Conservation (phyloP, 2,797 vertebrate genomes). For the Cossypha caffra region DNA sequence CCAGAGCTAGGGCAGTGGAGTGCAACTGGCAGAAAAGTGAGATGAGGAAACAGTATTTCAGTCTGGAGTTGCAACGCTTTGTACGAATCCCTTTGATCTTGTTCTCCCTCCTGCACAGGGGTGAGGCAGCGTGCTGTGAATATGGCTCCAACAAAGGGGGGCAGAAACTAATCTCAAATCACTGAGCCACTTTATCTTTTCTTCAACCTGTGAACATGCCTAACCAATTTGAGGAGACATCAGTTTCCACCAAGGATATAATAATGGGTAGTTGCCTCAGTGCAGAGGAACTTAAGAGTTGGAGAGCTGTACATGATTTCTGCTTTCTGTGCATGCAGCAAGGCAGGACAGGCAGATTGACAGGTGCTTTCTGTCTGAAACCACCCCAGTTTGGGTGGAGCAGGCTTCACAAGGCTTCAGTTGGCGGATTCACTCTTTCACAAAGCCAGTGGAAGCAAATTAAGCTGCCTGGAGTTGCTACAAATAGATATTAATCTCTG, state of each 20-base stretch:
- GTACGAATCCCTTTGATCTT: background rate
- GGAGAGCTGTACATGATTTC: background rate
- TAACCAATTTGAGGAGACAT: background rate
- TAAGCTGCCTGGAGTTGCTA: background rate
- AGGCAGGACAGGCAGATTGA: background rate
- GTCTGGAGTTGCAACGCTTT: background rate
- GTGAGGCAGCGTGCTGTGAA: fast-evolving
- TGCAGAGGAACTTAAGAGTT: background rate
- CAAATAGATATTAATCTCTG: conserved; percentile 6
- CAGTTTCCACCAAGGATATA: background rate
- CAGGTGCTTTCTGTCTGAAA: background rate
- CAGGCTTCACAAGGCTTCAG: background rate
- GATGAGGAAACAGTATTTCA: background rate
- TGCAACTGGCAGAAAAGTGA: background rate
- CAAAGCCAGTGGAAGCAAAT: conserved; percentile 20
- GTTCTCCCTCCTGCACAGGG: background rate
- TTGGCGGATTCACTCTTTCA: background rate
- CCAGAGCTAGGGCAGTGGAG: background rate
- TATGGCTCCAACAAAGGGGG: background rate
- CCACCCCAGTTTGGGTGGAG: background rate
- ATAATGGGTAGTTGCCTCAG: background rate
- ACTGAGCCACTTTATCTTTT: background rate
- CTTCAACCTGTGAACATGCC: fast-evolving
- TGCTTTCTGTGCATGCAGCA: background rate
- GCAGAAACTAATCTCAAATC: background rate